Evolutionary conservation across 2,888 invertebrate genomes (phyloP).

Genomic region (Helicoverpa assulta): DNA sequence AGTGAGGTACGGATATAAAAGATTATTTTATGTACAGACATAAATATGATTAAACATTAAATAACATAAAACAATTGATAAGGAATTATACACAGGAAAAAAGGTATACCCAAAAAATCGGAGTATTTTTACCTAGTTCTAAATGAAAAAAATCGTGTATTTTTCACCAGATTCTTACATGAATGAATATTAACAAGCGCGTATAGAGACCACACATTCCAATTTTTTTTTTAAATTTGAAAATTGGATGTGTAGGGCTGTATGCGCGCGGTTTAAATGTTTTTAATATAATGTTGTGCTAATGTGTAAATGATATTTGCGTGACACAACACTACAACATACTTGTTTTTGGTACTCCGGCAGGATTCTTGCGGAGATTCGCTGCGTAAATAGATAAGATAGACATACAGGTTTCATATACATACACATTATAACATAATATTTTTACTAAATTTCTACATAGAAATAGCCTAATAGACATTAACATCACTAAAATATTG

Average conservation of each 20-base stretch:
- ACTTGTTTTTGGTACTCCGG: conserved; percentile 78
- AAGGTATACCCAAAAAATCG: not conserved
- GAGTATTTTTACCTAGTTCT: no score
- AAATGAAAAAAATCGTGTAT: not conserved
- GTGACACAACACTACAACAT: conserved; percentile 80
- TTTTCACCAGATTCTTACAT: not conserved
- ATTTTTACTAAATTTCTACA: not conserved
- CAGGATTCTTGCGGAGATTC: conserved; percentile 80
- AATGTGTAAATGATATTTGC: conserved; percentile 40
- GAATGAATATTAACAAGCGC: not conserved
- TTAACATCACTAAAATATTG: no score
- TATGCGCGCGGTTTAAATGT: not conserved
- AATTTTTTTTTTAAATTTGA: not conserved
- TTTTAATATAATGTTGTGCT: conserved; percentile 1
- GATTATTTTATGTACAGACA: not conserved
- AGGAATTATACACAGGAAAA: not conserved
- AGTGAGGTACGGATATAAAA: not conserved
- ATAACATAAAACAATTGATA: no score
- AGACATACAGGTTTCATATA: conserved; percentile 12
- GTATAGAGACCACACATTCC: not conserved
- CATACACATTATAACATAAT: conserved; percentile 11
- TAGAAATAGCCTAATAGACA: not conserved
- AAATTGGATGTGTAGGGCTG: not conserved
- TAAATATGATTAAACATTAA: not conserved
- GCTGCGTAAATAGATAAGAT: conserved; percentile 71